A percentile compares a stretch with the other conserved stretches of the same genome.
phyloP scores from a whole-genome alignment of 2,888 invertebrate species.

The Drosophila quinaria region DNA sequence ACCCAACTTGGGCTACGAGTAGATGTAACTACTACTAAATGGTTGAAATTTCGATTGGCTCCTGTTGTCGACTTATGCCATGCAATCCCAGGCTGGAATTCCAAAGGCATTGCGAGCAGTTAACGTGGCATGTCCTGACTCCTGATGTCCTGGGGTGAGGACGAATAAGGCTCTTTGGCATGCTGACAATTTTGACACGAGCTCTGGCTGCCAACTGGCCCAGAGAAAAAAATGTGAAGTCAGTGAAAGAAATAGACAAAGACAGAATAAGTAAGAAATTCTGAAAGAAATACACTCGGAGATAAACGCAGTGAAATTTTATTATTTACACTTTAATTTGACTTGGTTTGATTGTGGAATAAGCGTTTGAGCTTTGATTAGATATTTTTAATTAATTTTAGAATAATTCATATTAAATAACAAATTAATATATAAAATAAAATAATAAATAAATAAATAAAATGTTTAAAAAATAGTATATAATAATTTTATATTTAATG shows the following conservation, averaged over 20 bases:
- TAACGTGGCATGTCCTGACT: conserved; percentile 36
- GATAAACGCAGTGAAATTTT: too few relatives aligned
- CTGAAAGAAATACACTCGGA: not conserved
- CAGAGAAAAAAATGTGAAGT: conserved; percentile 5
- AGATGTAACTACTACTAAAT: not conserved
- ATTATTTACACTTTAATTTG: too few relatives aligned
- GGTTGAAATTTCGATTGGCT: conserved; percentile 33
- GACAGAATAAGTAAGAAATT: not conserved
- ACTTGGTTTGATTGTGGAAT: too few relatives aligned
- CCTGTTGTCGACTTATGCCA: conserved; percentile 6
- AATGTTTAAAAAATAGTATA: too few relatives aligned
- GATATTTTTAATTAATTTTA: too few relatives aligned
- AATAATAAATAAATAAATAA: too few relatives aligned
- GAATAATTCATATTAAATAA: too few relatives aligned
- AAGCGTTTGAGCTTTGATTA: too few relatives aligned
- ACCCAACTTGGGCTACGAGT: not conserved
- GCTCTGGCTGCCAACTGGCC: conserved; percentile 24
- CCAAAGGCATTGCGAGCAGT: conserved; percentile 59
- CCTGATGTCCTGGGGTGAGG: conserved; percentile 11
- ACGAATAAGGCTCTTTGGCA: conserved; percentile 34
- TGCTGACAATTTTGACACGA: conserved; percentile 58
- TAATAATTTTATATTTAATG: too few relatives aligned
- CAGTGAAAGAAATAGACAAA: conserved; percentile 7
- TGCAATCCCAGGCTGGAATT: conserved; percentile 37
- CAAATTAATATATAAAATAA: too few relatives aligned